A percentile compares a stretch with the other conserved stretches of the same genome.
Conservation (phyloP, 2,888 invertebrate species). For the Biston stratarius region DNA sequence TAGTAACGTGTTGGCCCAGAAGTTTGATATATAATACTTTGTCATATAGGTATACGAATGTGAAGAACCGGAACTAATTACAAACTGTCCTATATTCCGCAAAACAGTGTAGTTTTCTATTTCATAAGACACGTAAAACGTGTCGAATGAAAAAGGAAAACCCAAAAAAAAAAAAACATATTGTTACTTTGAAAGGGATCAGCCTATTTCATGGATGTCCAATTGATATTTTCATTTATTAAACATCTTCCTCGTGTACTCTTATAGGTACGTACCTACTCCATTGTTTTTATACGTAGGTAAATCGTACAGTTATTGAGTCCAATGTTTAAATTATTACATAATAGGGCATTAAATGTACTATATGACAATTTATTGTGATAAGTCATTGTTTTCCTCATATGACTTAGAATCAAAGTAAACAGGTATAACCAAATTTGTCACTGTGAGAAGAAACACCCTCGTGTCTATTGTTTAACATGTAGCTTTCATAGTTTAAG, state of each 20-base stretch:
- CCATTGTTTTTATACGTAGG: not conserved
- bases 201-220: no score
- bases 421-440: not conserved
- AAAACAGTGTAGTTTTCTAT: no score
- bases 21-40: not conserved
- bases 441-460: not conserved
- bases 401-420: not conserved
- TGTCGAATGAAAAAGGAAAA: no score
- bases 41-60: not conserved
- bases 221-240: no score
- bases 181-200: no score
- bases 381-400: not conserved
- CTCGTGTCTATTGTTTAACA: no score
- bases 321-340: slow-evolving; percentile 1
- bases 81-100: no score
- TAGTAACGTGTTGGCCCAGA: not conserved
- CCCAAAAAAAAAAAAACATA: no score
- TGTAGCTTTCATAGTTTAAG: slow-evolving; percentile 1
- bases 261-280: not conserved
- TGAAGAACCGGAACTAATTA: not conserved
- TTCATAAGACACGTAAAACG: no score
- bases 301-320: not conserved
- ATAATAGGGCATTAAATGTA: not conserved
- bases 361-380: not conserved
- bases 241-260: no score